A percentile compares a stretch with the other conserved stretches of the same genome.
Evolutionary conservation across 2,888 invertebrate genomes (phyloP).

Genomic region (Pseudococcus viburni): DNA sequence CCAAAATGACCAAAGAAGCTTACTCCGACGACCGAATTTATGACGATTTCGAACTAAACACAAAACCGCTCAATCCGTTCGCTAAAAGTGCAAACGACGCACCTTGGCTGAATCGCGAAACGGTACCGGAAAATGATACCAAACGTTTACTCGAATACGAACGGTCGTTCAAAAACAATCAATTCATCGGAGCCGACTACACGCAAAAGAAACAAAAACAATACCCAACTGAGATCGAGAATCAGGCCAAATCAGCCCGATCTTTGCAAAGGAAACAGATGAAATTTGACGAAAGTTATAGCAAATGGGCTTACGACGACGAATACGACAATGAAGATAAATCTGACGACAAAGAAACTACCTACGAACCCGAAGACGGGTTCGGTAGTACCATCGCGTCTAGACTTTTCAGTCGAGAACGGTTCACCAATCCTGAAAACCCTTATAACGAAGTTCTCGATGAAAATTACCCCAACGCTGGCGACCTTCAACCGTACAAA

Average conservation of each 20-base stretch:
- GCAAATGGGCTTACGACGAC: constrained; percentile 33
- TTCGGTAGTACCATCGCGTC: neutral
- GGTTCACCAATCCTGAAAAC: neutral
- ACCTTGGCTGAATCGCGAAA: constrained; percentile 37
- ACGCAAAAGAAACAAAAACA: neutral
- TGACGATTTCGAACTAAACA: constrained; percentile 43
- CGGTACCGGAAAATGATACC: neutral
- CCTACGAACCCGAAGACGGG: neutral
- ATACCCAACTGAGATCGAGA: neutral
- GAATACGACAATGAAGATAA: constrained; percentile 33
- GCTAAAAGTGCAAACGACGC: neutral
- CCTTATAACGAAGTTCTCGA: constrained; percentile 30
- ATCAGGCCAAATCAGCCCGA: neutral
- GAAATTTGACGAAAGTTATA: constrained; percentile 15
- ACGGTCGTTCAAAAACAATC: constrained; percentile 19
- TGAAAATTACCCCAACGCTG: constrained; percentile 59
- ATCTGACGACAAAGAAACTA: neutral
- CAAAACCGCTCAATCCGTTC: neutral
- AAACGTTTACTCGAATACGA: constrained; percentile 28
- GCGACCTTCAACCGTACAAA: neutral
- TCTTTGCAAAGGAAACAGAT: constrained; percentile 25
- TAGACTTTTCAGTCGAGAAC: neutral
- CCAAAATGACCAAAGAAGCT: neutral
- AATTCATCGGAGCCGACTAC: neutral
- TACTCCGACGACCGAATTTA: neutral